phyloP scores from a whole-genome alignment of 2,797 vertebrate species.

The Rhinophrynus dorsalis region DNA sequence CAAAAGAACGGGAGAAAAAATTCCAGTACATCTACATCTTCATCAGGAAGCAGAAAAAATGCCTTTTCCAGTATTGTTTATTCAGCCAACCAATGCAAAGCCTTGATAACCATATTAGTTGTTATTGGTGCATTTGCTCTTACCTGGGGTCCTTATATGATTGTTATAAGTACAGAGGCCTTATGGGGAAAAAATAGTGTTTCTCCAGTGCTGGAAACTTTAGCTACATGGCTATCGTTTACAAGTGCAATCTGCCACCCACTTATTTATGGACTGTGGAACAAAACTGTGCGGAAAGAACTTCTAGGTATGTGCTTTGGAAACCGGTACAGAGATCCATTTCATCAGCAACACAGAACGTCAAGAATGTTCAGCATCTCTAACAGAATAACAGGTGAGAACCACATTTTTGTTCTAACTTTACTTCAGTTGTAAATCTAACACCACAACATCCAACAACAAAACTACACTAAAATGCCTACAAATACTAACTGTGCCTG shows the following conservation, averaged over 20 bases:
- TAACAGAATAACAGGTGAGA: conserved; percentile 91
- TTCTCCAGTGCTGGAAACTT: conserved; percentile 85
- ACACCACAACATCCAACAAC: no score
- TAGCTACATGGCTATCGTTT: conserved; percentile 94
- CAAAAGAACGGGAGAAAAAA: conserved; percentile 87
- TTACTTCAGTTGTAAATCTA: no score
- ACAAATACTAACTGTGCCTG: no score
- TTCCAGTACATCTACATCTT: conserved; percentile 91
- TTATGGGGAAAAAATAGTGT: conserved; percentile 87
- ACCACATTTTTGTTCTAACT: no score
- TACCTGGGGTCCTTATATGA: conserved; percentile 94
- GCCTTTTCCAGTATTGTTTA: conserved; percentile 80
- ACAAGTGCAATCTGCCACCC: conserved; percentile 93
- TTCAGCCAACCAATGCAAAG: conserved; percentile 96
- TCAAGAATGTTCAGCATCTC: conserved; percentile 96
- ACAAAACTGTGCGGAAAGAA: conserved; percentile 97
- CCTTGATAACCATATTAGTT: conserved; percentile 92
- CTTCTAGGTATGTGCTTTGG: conserved; percentile 96
- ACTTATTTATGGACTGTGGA: conserved; percentile 95
- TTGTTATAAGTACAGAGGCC: conserved; percentile 88
- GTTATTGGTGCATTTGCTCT: conserved; percentile 90
- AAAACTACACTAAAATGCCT: no score
- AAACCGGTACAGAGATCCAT: conserved; percentile 90
- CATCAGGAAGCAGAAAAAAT: conserved; percentile 85
- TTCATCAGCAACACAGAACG: conserved; percentile 85